phyloP scores from a whole-genome alignment of 2,888 invertebrate genomes.

The Drosophila subsilvestris region DNA sequence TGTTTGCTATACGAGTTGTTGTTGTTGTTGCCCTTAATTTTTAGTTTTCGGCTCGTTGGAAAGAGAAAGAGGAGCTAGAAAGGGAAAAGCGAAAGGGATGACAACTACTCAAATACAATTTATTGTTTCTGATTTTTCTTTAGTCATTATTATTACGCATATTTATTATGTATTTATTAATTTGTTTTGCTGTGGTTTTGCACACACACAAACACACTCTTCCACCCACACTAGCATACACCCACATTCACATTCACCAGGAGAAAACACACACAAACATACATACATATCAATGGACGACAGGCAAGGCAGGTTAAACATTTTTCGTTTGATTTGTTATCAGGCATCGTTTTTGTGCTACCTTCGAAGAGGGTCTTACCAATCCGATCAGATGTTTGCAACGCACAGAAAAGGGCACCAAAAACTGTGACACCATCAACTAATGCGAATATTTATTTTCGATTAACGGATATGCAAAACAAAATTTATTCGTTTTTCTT shows the following conservation, averaged over 20 bases:
- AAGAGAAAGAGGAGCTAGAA: not conserved
- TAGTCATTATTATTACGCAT: conserved; percentile 74
- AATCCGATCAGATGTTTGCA: not conserved
- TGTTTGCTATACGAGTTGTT: not conserved
- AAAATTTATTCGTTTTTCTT: no score
- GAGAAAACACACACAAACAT: not conserved
- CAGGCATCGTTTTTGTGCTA: conserved; percentile 53
- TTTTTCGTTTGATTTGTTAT: conserved; percentile 72
- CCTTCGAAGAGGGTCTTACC: not conserved
- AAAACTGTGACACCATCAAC: no score
- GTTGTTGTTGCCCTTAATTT: conserved; percentile 13
- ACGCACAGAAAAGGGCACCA: not conserved
- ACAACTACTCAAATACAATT: conserved; percentile 70
- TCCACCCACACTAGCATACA: not conserved
- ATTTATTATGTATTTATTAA: conserved; percentile 68
- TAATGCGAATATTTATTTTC: no score
- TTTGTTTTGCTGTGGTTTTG: conserved; percentile 72
- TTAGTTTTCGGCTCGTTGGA: conserved; percentile 34
- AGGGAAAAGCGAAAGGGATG: not conserved
- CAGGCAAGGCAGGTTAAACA: conserved; percentile 46
- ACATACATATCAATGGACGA: conserved; percentile 17
- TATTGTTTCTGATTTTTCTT: conserved; percentile 77
- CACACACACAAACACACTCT: conserved; percentile 16
- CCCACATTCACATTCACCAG: conserved; percentile 10
- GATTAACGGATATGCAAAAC: no score